Evolutionary conservation across 2,113 vertebrate species (phyloP).

Genomic region (Semnopithecus entellus): DNA sequence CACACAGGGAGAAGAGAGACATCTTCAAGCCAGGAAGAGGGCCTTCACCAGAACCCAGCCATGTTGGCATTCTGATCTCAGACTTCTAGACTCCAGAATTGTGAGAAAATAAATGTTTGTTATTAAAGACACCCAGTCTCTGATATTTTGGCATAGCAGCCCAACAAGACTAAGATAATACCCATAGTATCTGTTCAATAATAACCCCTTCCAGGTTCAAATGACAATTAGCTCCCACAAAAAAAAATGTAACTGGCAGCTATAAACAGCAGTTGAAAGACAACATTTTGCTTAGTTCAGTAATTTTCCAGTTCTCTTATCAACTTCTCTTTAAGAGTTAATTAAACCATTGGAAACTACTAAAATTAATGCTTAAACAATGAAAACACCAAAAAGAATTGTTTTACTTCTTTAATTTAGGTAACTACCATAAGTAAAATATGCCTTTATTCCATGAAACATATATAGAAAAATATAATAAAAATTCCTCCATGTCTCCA

Average conservation of each 20-base stretch:
- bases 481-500: not conserved
- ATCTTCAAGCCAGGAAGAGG: not conserved
- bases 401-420: not conserved
- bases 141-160: not conserved
- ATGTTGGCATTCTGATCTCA: not conserved
- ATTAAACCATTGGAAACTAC: not conserved
- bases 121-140: not conserved
- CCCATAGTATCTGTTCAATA: not conserved
- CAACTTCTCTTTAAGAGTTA: not conserved
- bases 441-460: not conserved
- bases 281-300: not conserved
- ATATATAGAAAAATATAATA: not conserved
- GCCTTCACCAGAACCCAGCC: not conserved
- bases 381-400: not conserved
- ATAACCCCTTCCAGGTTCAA: not conserved
- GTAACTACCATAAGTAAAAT: not conserved
- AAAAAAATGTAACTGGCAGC: not conserved
- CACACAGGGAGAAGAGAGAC: not conserved
- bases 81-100: not conserved
- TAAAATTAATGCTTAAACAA: not conserved
- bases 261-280: not conserved
- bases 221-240: not conserved
- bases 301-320: conserved; percentile 4
- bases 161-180: not conserved
- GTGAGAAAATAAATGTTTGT: not conserved